A percentile compares a stretch with the other conserved stretches of the same genome.
Evolutionary conservation across 64 coral and sea anemone species (phyloP).

Genomic region (Stichodactyla mertensii): DNA sequence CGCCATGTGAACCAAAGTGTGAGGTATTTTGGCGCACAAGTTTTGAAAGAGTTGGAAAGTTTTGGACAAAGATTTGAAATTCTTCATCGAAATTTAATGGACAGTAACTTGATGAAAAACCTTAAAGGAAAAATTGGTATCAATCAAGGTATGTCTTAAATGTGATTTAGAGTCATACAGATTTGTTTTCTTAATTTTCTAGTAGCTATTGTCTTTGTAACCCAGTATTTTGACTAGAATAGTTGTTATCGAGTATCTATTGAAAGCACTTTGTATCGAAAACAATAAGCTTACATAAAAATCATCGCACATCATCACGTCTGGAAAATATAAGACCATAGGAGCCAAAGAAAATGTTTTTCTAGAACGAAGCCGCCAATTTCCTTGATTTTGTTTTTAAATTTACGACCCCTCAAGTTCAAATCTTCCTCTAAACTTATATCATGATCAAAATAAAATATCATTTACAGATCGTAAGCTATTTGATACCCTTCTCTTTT

Average conservation of each 20-base stretch:
- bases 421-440: not conserved
- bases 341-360: not conserved
- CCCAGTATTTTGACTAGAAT: not conserved
- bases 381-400: not conserved
- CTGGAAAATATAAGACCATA: not conserved
- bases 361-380: not conserved
- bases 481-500: too few relatives aligned
- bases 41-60: constrained; percentile 10
- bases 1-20: not conserved
- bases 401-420: not conserved
- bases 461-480: too few relatives aligned
- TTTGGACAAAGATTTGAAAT: not conserved
- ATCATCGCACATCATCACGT: not conserved
- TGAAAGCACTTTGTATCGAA: not conserved
- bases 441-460: too few relatives aligned
- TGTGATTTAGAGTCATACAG: not conserved
- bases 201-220: not conserved
- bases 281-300: not conserved
- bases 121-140: not conserved
- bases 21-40: not conserved
- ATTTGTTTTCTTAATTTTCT: not conserved
- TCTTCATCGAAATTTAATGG: not conserved
- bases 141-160: not conserved
- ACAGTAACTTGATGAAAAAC: not conserved
- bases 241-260: not conserved